Evolutionary conservation across 2,113 vertebrate species (phyloP).

Genomic region (Brachypteracias leptosomus): DNA sequence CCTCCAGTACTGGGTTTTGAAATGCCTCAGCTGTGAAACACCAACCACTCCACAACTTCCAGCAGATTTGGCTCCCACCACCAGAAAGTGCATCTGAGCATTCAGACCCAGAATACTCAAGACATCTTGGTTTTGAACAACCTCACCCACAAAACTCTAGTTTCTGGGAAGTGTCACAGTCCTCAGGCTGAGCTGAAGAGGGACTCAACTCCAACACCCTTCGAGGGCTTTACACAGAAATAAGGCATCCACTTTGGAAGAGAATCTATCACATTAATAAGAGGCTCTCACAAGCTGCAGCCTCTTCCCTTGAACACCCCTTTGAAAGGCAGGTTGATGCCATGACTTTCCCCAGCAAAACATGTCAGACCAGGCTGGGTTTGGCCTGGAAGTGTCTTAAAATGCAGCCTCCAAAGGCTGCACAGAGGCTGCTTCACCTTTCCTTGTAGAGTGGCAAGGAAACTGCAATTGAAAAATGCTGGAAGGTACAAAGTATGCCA

Average conservation of each 20-base stretch:
- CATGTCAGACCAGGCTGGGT: not conserved
- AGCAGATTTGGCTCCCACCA: not conserved
- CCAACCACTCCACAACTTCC: not conserved
- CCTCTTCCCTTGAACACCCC: not conserved
- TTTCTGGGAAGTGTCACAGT: not conserved
- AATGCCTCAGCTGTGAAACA: not conserved
- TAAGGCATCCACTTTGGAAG: not conserved
- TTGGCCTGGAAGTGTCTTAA: not conserved
- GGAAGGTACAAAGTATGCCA: not conserved
- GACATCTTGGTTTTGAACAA: not conserved
- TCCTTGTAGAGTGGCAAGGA: not conserved
- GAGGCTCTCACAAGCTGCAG: not conserved
- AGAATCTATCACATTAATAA: not conserved
- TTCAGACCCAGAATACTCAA: not conserved
- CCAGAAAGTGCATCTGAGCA: not conserved
- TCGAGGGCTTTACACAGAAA: not conserved
- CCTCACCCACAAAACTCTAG: not conserved
- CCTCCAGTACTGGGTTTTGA: not conserved
- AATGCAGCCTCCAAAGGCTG: not conserved
- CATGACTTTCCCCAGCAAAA: not conserved
- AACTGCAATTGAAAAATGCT: not conserved
- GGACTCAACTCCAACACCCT: not conserved
- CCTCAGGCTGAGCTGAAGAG: not conserved
- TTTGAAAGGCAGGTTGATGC: not conserved
- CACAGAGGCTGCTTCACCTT: not conserved